Evolutionary conservation across 2,797 vertebrate species (phyloP), one percentile per base, ranked within the genome.

Genomic region (Podarcis lilfordi): DNA sequence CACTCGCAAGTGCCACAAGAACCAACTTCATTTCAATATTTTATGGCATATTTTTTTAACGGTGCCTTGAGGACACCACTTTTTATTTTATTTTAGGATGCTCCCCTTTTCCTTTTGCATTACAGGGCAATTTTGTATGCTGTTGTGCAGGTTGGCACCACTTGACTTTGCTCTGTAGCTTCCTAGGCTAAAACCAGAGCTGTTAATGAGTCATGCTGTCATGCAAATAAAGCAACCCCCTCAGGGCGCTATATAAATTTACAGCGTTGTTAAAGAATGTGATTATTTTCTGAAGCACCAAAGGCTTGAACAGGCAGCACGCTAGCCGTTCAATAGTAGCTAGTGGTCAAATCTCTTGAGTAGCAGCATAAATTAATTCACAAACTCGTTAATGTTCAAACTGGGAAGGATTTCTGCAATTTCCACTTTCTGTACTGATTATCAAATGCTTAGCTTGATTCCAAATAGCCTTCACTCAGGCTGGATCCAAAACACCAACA

Each of bases 1-100:
- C 45, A 74, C 78, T 91, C 89, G 89, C 64, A 88, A 86, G 85
- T 50, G 64, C n/a, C 68, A 45, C 45, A 87, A 91, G 89, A 93
- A 69, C 78, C 77, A 77, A 93, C 83, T 64, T 81, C 76, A 50
- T 87, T 93, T 86, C 86, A 83, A 45, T 71, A 69, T 29, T 90
- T 90, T 87, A 84, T 0, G 3, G 75, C 81, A 74, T 37, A 37
- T 61, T 89, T 90, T 55, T 66, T 80, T 25, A 87, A 91, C 0
- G 5, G 61, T 91, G 82, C 83, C 89, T 81, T 64, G 59, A 89
- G 90, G 81, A 86, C 61, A 59, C 37, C 5, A 81, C 37, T 76
- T 81, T 75, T 35, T 17, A 75, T 87, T 87, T 72, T 64, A 61
- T 87, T 75, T 82, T 75, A 75, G 3, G 23, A 1, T 25, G 37